These are phyloP conservation scores for Pseudolaguvia tuberculata DNA, from an alignment of 2,113 vertebrate genomes.

Conservation along the genomic window DNA sequence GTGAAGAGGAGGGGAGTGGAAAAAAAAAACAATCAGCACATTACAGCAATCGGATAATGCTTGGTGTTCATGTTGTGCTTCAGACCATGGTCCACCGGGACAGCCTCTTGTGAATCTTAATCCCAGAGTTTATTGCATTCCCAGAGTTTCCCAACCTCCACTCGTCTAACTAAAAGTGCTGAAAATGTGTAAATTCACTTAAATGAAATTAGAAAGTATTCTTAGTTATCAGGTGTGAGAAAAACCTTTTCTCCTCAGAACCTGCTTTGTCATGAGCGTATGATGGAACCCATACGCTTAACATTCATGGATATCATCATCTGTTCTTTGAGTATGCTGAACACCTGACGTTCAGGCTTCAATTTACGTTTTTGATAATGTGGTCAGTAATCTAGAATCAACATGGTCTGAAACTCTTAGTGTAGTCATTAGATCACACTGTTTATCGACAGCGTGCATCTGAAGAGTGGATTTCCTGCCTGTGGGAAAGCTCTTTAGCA, in stretches of 20 bases:
- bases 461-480: conserved; percentile 51
- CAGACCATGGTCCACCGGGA: conserved; percentile 50
- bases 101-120: conserved; percentile 47
- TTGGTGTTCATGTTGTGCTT: conserved; percentile 52
- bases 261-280: background rate
- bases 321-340: background rate
- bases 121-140: conserved; percentile 54
- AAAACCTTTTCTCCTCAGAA: background rate
- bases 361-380: conserved; percentile 36
- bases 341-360: conserved; percentile 29
- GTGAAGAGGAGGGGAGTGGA: background rate
- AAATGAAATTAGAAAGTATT: conserved; percentile 43
- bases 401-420: conserved; percentile 31
- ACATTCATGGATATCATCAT: conserved; percentile 22
- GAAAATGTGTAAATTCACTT: conserved; percentile 56
- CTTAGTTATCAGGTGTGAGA: conserved; percentile 7
- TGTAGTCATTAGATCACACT: conserved; percentile 42
- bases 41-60: conserved; percentile 45
- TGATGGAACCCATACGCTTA: conserved; percentile 11
- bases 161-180: conserved; percentile 57
- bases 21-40: conserved; percentile 24
- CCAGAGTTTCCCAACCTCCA: conserved; percentile 36
- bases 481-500: conserved; percentile 46
- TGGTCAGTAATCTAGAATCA: conserved; percentile 24
- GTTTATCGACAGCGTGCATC: conserved; percentile 50